Conservation (phyloP, 1,140 invertebrate species). For the Chionoecetes opilio region DNA sequence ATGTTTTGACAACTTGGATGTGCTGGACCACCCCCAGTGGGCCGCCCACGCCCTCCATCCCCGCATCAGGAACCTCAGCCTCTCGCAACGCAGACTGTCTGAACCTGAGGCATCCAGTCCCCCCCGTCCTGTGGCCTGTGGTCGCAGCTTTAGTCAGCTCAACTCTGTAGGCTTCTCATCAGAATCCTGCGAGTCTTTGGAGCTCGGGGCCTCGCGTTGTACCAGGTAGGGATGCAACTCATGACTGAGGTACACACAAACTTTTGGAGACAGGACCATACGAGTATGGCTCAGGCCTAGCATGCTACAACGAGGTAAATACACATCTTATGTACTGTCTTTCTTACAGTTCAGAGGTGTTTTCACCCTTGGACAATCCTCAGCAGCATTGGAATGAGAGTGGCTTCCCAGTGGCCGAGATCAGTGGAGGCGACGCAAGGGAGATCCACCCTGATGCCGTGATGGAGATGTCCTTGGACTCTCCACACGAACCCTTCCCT, state of each 20-base stretch:
- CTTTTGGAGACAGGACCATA: too few species aligned
- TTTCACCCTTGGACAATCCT: background rate
- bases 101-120: background rate
- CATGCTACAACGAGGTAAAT: background rate
- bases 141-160: background rate
- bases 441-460: background rate
- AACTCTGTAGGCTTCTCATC: background rate
- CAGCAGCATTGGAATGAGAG: background rate
- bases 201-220: background rate
- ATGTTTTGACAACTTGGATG: background rate
- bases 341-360: background rate
- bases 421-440: background rate
- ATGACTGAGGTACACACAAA: background rate
- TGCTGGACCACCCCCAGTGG: background rate
- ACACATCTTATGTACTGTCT: background rate
- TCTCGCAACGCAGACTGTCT: conserved; percentile 1
- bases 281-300: too few species aligned
- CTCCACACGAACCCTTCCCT: background rate
- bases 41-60: background rate
- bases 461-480: background rate
- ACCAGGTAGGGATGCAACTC: background rate
- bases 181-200: background rate
- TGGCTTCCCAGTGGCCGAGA: background rate
- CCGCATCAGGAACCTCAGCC: conserved; percentile 17
- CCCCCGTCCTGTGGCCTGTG: background rate